phyloP scores from a whole-genome alignment of 2,113 vertebrate species.

The Donacobius atricapilla region DNA sequence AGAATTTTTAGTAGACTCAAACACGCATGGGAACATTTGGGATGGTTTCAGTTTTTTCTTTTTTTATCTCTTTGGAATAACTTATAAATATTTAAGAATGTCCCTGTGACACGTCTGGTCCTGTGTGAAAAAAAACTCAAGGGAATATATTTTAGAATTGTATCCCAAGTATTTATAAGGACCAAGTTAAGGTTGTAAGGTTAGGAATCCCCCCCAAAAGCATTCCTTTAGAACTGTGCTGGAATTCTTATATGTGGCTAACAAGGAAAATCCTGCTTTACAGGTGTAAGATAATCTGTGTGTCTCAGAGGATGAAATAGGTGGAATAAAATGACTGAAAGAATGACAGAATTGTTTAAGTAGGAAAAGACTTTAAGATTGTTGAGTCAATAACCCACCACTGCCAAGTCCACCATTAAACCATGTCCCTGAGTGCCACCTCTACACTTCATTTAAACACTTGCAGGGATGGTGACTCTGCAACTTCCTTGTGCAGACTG shows the following conservation, averaged over 20 bases:
- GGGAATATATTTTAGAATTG: not conserved
- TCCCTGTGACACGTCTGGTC: not conserved
- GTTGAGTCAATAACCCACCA: not conserved
- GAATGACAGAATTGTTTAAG: not conserved
- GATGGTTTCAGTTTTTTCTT: conserved; percentile 4
- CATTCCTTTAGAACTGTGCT: not conserved
- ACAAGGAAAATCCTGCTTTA: not conserved
- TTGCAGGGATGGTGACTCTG: not conserved
- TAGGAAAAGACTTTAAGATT: not conserved
- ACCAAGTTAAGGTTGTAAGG: not conserved
- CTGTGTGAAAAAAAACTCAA: conserved; percentile 38
- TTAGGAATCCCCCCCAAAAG: not conserved
- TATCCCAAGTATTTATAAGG: not conserved
- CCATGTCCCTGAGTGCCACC: not conserved
- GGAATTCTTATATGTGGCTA: not conserved
- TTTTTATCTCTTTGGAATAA: conserved; percentile 54
- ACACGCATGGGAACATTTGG: conserved; percentile 59
- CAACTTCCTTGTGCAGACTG: not conserved
- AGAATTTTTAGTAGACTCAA: conserved; percentile 59
- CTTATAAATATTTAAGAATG: conserved; percentile 49
- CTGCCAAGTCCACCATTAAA: not conserved
- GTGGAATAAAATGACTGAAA: not conserved
- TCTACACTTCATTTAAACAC: not conserved
- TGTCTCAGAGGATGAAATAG: not conserved
- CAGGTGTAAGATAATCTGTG: not conserved